These are phyloP conservation scores for Myotis lucifugus DNA, from an alignment of 2,113 vertebrate species.

Conservation along the genomic window DNA sequence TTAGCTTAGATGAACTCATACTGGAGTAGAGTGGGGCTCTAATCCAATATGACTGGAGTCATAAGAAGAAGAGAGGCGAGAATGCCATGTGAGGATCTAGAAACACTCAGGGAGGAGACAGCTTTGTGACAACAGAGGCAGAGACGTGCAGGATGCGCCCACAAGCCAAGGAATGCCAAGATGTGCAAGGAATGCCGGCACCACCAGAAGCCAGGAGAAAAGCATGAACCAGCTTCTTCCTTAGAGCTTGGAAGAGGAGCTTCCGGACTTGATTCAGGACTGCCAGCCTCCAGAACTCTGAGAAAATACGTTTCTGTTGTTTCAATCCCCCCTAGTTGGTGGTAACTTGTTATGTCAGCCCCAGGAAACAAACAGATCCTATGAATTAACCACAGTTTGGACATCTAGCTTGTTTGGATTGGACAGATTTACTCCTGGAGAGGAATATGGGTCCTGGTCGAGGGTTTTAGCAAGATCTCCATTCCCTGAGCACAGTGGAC, in stretches of 20 bases:
- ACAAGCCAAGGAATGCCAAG: neutral
- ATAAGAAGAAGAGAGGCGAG: neutral
- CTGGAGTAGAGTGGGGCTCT: neutral
- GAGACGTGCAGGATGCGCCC: neutral
- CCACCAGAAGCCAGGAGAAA: neutral
- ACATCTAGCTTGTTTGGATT: neutral
- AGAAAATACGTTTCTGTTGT: neutral
- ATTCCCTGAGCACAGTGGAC: neutral
- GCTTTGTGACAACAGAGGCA: neutral
- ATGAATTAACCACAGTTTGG: neutral
- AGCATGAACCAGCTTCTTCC: rapidly evolving
- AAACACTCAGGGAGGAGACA: neutral
- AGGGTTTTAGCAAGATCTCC: neutral
- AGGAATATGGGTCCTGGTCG: rapidly evolving
- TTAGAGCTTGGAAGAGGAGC: neutral
- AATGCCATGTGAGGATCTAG: rapidly evolving
- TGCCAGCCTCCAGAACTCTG: neutral
- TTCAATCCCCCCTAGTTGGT: neutral
- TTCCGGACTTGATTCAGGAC: neutral
- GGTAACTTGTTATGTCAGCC: neutral
- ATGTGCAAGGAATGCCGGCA: neutral
- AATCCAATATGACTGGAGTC: neutral
- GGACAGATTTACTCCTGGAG: neutral
- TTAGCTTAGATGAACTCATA: neutral
- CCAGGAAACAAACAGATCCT: neutral